Percentiles rank a stretch among this genome's conserved stretches.
Evolutionary conservation across 2,113 vertebrate genomes (phyloP).

Genomic region (Albula goreensis): DNA sequence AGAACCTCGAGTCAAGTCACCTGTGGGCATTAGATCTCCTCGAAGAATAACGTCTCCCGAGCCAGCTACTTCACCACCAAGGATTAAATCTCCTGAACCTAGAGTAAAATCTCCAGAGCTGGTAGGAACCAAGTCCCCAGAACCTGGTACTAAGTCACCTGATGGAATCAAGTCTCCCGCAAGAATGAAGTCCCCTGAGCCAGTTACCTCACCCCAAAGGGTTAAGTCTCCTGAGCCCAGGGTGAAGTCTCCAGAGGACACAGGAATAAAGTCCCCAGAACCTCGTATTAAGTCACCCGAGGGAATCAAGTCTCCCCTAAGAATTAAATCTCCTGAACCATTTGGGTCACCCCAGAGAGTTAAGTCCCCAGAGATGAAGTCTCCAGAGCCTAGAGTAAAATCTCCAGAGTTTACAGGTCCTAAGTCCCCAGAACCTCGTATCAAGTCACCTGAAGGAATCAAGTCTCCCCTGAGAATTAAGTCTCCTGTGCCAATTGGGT

Average conservation of each 20-base stretch:
- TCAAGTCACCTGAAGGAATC: conserved; percentile 75
- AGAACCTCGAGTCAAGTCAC: conserved; percentile 73
- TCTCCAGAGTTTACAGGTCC: conserved; percentile 59
- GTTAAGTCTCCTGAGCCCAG: conserved; percentile 77
- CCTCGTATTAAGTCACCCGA: conserved; percentile 73
- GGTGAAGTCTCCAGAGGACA: conserved; percentile 66
- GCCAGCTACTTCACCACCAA: conserved; percentile 69
- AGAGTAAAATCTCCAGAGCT: conserved; percentile 70
- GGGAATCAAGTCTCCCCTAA: conserved; percentile 66
- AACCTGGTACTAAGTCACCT: conserved; percentile 74
- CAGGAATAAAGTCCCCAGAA: conserved; percentile 75
- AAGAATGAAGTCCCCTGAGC: conserved; percentile 57
- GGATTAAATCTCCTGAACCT: conserved; percentile 74
- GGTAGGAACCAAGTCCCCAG: conserved; percentile 69
- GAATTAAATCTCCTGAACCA: conserved; percentile 76
- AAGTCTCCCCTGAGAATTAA: conserved; percentile 66
- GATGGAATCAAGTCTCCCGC: conserved; percentile 50
- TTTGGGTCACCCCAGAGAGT: conserved; percentile 44
- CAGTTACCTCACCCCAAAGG: conserved; percentile 68
- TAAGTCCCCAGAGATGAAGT: conserved; percentile 65
- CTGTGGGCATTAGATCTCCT: conserved; percentile 54
- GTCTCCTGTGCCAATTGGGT: conserved; percentile 50
- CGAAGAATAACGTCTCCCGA: background rate
- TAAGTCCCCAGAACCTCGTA: conserved; percentile 72
- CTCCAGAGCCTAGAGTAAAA: conserved; percentile 71